A percentile compares a stretch with the other conserved stretches of the same genome.
Conservation (phyloP, 1,140 invertebrate species). For the Penaeus vannamei region DNA sequence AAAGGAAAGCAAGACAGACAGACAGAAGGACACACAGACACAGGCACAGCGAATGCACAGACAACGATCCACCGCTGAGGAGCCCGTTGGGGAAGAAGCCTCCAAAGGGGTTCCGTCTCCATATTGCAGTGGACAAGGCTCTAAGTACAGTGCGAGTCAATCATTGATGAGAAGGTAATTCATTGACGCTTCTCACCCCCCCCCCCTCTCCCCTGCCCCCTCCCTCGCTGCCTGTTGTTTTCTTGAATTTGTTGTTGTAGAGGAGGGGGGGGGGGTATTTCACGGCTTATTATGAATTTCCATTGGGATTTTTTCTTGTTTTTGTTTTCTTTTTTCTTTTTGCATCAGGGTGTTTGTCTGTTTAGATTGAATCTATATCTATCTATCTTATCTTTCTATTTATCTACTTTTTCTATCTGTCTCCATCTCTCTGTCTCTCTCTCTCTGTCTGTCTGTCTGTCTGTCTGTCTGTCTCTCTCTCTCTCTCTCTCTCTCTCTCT, state of each 20-base stretch:
- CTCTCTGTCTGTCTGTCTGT: too few species aligned
- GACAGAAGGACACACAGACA: background rate
- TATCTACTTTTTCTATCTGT: background rate
- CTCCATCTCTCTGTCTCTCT: background rate
- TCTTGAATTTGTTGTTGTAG: too few species aligned
- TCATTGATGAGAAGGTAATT: too few species aligned
- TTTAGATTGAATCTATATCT: background rate
- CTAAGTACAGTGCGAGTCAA: too few species aligned
- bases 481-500: background rate
- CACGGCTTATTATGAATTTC: too few species aligned
- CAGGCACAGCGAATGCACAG: background rate
- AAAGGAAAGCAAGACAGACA: background rate
- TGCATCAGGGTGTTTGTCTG: background rate
- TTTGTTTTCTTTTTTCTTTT: too few species aligned
- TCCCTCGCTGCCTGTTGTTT: too few species aligned
- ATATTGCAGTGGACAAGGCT: too few species aligned
- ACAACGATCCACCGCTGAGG: background rate
- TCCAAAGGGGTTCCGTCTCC: background rate
- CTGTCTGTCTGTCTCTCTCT: background rate
- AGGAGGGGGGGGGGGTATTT: too few species aligned
- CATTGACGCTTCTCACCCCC: too few species aligned
- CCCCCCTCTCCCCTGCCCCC: too few species aligned
- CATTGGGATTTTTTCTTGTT: too few species aligned
- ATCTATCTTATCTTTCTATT: background rate
- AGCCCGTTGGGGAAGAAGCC: background rate